These are phyloP conservation scores for Aphidius colemani DNA, from an alignment of 2,888 invertebrate species.

Conservation along the genomic window DNA sequence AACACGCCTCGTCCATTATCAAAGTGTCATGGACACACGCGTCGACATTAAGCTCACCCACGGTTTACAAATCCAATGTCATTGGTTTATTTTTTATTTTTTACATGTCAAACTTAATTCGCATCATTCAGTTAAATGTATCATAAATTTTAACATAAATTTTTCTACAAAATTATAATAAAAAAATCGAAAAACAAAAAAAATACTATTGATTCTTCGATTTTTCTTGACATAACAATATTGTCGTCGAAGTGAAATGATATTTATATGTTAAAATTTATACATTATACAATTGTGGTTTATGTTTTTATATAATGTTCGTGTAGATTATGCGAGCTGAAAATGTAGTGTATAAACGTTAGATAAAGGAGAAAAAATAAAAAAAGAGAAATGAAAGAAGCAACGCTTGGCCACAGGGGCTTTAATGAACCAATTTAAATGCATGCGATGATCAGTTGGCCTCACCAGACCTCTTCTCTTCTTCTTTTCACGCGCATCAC, in stretches of 20 bases:
- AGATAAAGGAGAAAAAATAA: constrained; percentile 18
- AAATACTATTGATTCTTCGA: too few species aligned
- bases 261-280: too few species aligned
- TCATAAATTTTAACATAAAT: neutral
- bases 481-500: constrained; percentile 44
- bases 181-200: too few species aligned
- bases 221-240: too few species aligned
- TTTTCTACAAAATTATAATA: too few species aligned
- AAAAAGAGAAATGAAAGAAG: constrained; percentile 25
- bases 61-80: constrained; percentile 3
- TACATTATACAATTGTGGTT: too few species aligned
- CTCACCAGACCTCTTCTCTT: constrained; percentile 57
- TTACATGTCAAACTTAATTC: neutral
- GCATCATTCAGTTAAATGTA: neutral
- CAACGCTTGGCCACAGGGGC: constrained; percentile 41
- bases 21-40: constrained; percentile 29
- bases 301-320: neutral
- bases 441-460: constrained; percentile 61
- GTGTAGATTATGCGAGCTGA: neutral
- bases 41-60: constrained; percentile 18
- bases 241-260: too few species aligned
- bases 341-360: constrained; percentile 18
- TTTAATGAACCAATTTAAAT: constrained; percentile 61
- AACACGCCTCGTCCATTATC: constrained; percentile 38
- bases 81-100: constrained; percentile 1